phyloP scores from a whole-genome alignment of 2,797 vertebrate genomes.

The Urosaurus nigricauda region DNA sequence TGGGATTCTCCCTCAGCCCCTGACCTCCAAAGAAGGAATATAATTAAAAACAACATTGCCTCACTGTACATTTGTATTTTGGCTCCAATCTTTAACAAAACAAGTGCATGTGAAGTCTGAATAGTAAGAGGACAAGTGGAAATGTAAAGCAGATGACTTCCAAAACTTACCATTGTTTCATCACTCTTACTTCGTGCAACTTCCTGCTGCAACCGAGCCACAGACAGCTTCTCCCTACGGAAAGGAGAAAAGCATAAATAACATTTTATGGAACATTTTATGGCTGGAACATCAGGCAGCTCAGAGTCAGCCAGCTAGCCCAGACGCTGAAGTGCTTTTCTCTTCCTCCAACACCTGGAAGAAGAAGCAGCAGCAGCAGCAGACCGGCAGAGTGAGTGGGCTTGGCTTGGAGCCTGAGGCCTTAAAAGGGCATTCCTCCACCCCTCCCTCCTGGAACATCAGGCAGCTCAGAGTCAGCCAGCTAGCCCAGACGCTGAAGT shows the following conservation, averaged over 20 bases:
- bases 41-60: conserved; percentile 28
- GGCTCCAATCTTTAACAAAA: conserved; percentile 32
- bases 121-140: background rate
- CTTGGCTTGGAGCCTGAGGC: too few species aligned
- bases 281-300: too few species aligned
- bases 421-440: too few species aligned
- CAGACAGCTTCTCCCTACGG: conserved; percentile 90
- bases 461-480: too few species aligned
- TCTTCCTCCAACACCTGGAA: too few species aligned
- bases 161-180: conserved; percentile 89
- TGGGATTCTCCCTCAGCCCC: conserved; percentile 14
- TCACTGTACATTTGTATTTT: conserved; percentile 28
- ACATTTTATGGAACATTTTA: too few species aligned
- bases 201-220: conserved; percentile 91
- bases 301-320: too few species aligned
- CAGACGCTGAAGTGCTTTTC: too few species aligned
- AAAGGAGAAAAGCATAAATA: conserved; percentile 68
- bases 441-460: too few species aligned
- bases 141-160: background rate
- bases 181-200: conserved; percentile 88
- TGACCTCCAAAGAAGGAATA: background rate
- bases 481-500: too few species aligned
- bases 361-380: too few species aligned
- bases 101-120: background rate
- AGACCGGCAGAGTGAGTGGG: too few species aligned